These are phyloP conservation scores for Alcedo atthis DNA, from an alignment of 2,797 vertebrate genomes.

Conservation along the genomic window DNA sequence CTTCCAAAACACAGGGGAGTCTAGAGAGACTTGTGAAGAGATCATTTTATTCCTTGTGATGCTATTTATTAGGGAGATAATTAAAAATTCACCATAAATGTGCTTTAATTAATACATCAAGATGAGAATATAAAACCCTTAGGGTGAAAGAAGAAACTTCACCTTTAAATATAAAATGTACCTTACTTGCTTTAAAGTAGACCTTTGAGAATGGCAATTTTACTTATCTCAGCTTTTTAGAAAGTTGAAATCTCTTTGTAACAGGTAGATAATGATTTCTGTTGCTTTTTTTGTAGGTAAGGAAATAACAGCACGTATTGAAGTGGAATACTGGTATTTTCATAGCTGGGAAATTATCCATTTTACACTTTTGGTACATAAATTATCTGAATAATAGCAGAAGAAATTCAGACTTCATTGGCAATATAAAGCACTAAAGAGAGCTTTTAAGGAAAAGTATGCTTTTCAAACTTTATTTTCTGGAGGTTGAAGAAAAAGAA, in stretches of 20 bases:
- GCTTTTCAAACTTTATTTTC: conserved; percentile 56
- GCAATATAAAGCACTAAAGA: neutral
- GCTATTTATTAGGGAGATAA: conserved; percentile 62
- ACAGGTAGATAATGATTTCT: conserved; percentile 43
- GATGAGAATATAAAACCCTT: conserved; percentile 46
- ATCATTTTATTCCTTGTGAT: conserved; percentile 56
- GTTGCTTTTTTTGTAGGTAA: neutral
- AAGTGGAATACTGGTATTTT: conserved; percentile 23
- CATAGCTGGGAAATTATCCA: conserved; percentile 16
- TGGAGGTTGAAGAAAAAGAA: neutral
- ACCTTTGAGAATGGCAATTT: conserved; percentile 42
- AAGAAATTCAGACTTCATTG: neutral
- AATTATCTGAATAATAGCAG: conserved; percentile 46
- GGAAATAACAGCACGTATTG: neutral
- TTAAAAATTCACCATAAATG: conserved; percentile 60
- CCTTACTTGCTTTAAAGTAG: conserved; percentile 41
- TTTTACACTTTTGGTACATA: conserved; percentile 25
- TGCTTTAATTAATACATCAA: conserved; percentile 64
- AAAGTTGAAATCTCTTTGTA: conserved; percentile 50
- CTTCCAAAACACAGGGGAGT: neutral
- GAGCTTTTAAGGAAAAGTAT: conserved; percentile 38
- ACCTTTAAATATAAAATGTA: conserved; percentile 61
- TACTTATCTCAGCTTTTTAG: conserved; percentile 65
- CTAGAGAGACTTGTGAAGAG: conserved; percentile 32
- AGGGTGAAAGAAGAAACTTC: conserved; percentile 46